Evolutionary conservation across 2,113 vertebrate genomes (phyloP).

Genomic region (Cyphomyrus discorhynchus): DNA sequence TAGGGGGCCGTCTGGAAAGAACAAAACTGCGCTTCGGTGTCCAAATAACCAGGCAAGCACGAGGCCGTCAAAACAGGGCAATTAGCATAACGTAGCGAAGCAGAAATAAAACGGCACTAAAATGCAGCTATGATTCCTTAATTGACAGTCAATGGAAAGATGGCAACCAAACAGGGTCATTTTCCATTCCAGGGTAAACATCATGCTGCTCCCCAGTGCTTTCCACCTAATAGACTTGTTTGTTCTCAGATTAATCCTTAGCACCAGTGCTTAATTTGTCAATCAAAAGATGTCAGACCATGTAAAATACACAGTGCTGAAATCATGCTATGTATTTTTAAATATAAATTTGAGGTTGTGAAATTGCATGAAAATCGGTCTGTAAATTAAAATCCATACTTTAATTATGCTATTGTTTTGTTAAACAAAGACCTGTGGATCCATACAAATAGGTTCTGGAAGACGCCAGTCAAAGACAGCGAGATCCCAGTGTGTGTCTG

Average conservation of each 20-base stretch:
- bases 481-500: background rate
- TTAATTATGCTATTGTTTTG: background rate
- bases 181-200: background rate
- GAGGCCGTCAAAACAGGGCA: background rate
- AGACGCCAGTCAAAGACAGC: background rate
- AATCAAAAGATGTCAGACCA: background rate
- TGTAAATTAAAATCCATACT: background rate
- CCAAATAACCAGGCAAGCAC: background rate
- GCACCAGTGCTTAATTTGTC: background rate
- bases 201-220: background rate
- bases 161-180: background rate
- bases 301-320: background rate
- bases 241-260: background rate
- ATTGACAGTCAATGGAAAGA: background rate
- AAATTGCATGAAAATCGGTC: background rate
- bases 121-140: background rate
- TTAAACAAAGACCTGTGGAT: background rate
- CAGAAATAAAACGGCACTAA: background rate
- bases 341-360: background rate
- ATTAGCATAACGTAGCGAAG: background rate
- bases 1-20: conserved; percentile 42
- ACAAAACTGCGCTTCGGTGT: background rate
- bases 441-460: background rate
- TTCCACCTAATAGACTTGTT: background rate
- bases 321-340: background rate